Conservation (phyloP, 2,888 invertebrate species). For the Erpobdella octoculata region DNA sequence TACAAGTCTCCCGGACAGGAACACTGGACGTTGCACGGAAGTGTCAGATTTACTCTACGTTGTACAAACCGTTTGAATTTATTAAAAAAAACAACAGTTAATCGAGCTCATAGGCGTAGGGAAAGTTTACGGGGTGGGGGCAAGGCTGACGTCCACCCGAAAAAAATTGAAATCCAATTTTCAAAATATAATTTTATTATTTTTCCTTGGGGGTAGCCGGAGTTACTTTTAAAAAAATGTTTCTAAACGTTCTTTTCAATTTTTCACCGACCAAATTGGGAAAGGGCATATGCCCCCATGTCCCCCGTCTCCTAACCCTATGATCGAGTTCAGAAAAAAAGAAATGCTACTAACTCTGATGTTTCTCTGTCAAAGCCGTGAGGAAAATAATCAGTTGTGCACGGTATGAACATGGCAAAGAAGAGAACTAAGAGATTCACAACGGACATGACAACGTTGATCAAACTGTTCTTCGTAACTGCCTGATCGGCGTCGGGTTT, state of each 20-base stretch:
- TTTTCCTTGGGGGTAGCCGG: too few species aligned
- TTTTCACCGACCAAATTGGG: too few species aligned
- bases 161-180: too few species aligned
- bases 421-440: background rate
- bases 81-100: background rate
- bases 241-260: too few species aligned
- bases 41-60: constrained; percentile 38
- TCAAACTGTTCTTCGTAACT: constrained; percentile 14
- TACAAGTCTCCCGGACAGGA: constrained; percentile 59
- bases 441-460: background rate
- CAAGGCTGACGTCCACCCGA: too few species aligned
- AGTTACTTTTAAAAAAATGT: too few species aligned
- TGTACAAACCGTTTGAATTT: background rate
- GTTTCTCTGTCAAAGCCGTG: constrained; percentile 8
- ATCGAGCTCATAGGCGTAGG: too few species aligned
- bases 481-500: constrained; percentile 16
- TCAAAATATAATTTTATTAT: too few species aligned
- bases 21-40: constrained; percentile 59
- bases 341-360: background rate
- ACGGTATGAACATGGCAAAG: constrained; percentile 10
- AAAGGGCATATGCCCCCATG: too few species aligned
- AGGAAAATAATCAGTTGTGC: constrained; percentile 9
- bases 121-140: too few species aligned
- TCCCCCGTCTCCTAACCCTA: too few species aligned
- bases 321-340: background rate